Evolutionary conservation across 2,797 vertebrate species (phyloP).

Genomic region (Scomberomorus guttatus): DNA sequence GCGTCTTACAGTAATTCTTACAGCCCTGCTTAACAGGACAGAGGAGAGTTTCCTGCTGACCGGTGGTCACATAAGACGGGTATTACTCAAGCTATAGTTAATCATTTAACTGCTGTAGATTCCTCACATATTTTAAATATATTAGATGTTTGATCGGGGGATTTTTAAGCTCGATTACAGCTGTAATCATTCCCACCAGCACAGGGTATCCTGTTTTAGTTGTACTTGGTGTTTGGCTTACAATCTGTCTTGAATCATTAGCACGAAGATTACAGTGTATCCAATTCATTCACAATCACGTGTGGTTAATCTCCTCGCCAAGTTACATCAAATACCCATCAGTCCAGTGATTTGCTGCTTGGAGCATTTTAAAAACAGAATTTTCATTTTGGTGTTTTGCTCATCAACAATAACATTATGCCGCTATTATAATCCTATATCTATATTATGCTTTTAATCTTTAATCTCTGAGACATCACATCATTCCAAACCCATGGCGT

Average conservation of each 20-base stretch:
- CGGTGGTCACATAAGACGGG: constrained; percentile 6
- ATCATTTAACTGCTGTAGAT: constrained; percentile 66
- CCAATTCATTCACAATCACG: constrained; percentile 14
- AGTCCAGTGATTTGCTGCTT: not conserved
- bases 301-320: constrained; percentile 21
- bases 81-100: constrained; percentile 46
- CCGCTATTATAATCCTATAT: not conserved
- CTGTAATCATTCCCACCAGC: constrained; percentile 20
- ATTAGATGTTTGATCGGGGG: constrained; percentile 21
- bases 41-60: constrained; percentile 15
- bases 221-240: not conserved
- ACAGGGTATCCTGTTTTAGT: constrained; percentile 12
- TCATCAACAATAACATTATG: constrained; percentile 1
- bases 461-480: constrained; percentile 4
- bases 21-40: constrained; percentile 8
- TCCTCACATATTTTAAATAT: constrained; percentile 64
- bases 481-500: not conserved
- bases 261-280: constrained; percentile 34
- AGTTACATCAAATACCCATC: constrained; percentile 15
- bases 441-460: not conserved
- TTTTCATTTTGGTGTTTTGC: constrained; percentile 14
- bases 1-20: not conserved
- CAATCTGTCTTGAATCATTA: constrained; percentile 22
- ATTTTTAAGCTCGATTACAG: constrained; percentile 8
- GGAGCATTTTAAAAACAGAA: not conserved